Percentiles rank a stretch among this genome's conserved stretches.
These are phyloP conservation scores for Chloroceryle amazona DNA, from an alignment of 2,797 vertebrate species.

Conservation along the genomic window DNA sequence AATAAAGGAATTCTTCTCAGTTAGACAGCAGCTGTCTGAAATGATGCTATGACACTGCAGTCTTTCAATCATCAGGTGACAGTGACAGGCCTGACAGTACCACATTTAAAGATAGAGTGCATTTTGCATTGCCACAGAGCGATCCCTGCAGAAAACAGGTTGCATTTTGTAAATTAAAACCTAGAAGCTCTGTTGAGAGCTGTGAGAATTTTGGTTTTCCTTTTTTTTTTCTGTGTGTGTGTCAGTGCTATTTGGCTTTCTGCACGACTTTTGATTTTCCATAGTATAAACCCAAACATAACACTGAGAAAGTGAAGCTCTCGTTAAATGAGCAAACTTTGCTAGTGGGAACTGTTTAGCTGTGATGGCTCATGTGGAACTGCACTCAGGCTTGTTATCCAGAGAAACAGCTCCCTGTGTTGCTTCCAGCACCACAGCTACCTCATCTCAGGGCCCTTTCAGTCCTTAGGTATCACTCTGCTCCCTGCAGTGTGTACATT, in stretches of 20 bases:
- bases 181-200: background rate
- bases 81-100: constrained; percentile 19
- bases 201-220: background rate
- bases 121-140: background rate
- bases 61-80: constrained; percentile 6
- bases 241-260: background rate
- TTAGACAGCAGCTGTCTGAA: constrained; percentile 37
- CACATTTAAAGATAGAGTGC: background rate
- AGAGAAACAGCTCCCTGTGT: background rate
- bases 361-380: background rate
- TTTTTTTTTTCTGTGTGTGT: background rate
- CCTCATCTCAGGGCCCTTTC: background rate
- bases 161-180: background rate
- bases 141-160: background rate
- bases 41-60: background rate
- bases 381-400: fast-evolving
- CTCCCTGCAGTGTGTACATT: background rate
- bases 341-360: background rate
- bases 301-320: background rate
- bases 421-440: background rate
- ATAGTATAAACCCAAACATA: background rate
- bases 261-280: background rate
- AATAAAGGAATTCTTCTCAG: constrained; percentile 36
- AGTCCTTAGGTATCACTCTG: background rate
- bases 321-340: background rate